phyloP scores from a whole-genome alignment of 2,113 vertebrate genomes.

The Dromaius novaehollandiae region DNA sequence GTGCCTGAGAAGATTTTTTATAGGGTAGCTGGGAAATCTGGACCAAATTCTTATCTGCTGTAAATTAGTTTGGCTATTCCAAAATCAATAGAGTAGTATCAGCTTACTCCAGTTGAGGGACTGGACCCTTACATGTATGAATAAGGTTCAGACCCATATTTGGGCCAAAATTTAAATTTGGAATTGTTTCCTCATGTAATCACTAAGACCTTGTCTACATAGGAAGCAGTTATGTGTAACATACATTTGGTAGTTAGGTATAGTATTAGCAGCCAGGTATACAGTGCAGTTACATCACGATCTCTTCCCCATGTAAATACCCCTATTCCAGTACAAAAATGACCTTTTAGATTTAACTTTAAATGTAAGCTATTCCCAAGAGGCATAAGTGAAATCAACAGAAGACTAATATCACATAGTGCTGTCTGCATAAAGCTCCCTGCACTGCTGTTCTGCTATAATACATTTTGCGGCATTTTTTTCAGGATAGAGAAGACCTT shows the following conservation, averaged over 20 bases:
- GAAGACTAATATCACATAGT: background rate
- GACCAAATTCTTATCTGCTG: slow-evolving; percentile 45
- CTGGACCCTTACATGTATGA: background rate
- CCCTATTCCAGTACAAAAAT: background rate
- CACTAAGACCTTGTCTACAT: background rate
- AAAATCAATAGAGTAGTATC: slow-evolving; percentile 30
- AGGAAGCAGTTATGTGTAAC: background rate
- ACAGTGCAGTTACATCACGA: background rate
- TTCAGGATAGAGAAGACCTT: background rate
- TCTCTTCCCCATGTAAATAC: background rate
- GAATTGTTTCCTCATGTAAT: background rate
- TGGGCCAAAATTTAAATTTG: background rate
- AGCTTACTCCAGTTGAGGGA: background rate
- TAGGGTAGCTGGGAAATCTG: slow-evolving; percentile 54
- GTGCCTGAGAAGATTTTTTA: slow-evolving; percentile 34
- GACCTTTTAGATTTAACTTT: background rate
- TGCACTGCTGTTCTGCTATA: background rate
- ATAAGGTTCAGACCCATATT: background rate
- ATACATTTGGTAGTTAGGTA: background rate
- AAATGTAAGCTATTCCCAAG: background rate
- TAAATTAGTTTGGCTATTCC: slow-evolving; percentile 42
- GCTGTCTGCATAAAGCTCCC: background rate
- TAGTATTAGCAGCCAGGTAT: background rate
- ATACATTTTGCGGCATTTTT: background rate
- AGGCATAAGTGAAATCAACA: slow-evolving; percentile 1